Evolutionary conservation across 2,797 vertebrate species (phyloP).

Genomic region (Crypturellus tataupa): DNA sequence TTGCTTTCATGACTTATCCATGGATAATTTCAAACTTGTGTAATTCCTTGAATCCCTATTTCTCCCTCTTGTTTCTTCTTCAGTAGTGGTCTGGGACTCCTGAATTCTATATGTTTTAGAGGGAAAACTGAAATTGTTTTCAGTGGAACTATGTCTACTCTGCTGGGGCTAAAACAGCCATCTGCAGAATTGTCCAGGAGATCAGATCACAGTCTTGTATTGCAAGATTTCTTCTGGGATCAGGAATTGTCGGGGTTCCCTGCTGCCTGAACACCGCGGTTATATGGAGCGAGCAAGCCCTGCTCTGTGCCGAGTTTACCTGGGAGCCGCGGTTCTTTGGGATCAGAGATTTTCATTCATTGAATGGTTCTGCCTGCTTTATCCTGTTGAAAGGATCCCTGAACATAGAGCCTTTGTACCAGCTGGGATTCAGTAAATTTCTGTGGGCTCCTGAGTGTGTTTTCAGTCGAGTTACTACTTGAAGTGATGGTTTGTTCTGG

Average conservation of each 20-base stretch:
- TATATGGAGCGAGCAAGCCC: slow-evolving; percentile 37
- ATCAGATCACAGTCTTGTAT: slow-evolving; percentile 24
- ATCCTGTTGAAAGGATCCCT: slow-evolving; percentile 65
- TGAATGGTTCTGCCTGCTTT: slow-evolving; percentile 38
- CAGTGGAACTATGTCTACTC: slow-evolving; percentile 23
- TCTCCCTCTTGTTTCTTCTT: slow-evolving; percentile 45
- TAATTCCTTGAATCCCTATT: slow-evolving; percentile 33
- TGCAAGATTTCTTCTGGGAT: slow-evolving; percentile 28
- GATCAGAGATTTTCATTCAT: slow-evolving; percentile 58
- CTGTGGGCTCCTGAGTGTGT: background rate
- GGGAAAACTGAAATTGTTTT: slow-evolving; percentile 43
- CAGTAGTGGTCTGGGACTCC: slow-evolving; percentile 39
- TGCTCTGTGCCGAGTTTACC: slow-evolving; percentile 25
- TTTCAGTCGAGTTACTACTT: slow-evolving; percentile 15
- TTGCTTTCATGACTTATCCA: slow-evolving; percentile 43
- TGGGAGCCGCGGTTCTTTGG: slow-evolving; percentile 45
- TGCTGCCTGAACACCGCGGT: slow-evolving; percentile 4
- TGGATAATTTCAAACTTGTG: slow-evolving; percentile 27
- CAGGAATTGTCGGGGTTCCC: slow-evolving; percentile 10
- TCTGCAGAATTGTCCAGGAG: slow-evolving; percentile 33
- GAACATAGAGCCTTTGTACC: background rate
- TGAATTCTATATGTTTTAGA: slow-evolving; percentile 36
- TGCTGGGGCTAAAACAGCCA: slow-evolving; percentile 36
- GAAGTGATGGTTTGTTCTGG: background rate
- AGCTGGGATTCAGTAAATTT: slow-evolving; percentile 2